These are phyloP conservation scores for Porites rus DNA, from an alignment of 92 coral and sea anemone genomes.

Conservation along the genomic window DNA sequence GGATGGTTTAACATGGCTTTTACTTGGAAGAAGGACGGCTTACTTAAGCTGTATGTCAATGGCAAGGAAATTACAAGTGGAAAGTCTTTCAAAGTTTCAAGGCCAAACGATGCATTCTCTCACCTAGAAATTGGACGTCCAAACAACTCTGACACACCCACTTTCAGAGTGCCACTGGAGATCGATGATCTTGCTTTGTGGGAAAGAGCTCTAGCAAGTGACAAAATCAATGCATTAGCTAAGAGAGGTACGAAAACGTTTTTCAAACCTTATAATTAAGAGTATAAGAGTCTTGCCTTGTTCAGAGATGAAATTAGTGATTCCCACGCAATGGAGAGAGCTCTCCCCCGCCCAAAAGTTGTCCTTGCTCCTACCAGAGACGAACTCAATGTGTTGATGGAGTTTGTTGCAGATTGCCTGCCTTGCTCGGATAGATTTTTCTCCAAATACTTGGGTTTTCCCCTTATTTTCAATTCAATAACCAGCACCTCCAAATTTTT, in stretches of 20 bases:
- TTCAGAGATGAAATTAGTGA: neutral
- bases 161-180: constrained; percentile 71
- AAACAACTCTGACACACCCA: constrained; percentile 70
- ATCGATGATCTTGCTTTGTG: constrained; percentile 79
- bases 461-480: too few relatives aligned
- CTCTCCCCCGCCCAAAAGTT: too few relatives aligned
- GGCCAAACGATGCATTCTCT: constrained; percentile 77
- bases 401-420: too few relatives aligned
- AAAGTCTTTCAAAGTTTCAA: constrained; percentile 47
- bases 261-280: neutral
- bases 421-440: too few relatives aligned
- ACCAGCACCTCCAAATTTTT: too few relatives aligned
- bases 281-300: neutral
- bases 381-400: too few relatives aligned
- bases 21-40: constrained; percentile 73
- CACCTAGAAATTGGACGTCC: constrained; percentile 81
- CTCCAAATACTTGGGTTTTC: too few relatives aligned
- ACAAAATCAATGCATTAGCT: constrained; percentile 54
- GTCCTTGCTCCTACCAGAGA: too few relatives aligned
- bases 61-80: constrained; percentile 72
- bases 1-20: constrained; percentile 88
- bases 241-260: constrained; percentile 37
- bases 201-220: constrained; percentile 79
- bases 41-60: constrained; percentile 75
- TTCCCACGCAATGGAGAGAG: neutral